Evolutionary conservation across 2,797 vertebrate genomes (phyloP).

Genomic region (Sebastolobus alascanus): DNA sequence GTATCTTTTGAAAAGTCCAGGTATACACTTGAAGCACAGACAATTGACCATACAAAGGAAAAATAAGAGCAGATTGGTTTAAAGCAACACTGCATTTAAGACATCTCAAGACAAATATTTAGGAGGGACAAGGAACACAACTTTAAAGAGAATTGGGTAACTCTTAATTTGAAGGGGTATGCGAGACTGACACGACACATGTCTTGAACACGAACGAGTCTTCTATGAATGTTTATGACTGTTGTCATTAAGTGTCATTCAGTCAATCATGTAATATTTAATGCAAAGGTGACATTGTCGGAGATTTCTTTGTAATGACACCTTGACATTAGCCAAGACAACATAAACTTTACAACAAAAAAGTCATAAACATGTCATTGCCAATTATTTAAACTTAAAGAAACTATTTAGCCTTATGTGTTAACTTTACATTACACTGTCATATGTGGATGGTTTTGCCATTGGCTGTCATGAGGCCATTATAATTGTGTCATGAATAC

Average conservation of each 20-base stretch:
- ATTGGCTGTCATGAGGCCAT: background rate
- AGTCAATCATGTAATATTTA: background rate
- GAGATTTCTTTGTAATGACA: no score
- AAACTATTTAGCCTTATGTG: background rate
- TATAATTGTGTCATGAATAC: background rate
- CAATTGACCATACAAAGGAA: background rate
- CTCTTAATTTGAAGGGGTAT: background rate
- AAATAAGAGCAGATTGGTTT: background rate
- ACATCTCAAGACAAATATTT: conserved; percentile 10
- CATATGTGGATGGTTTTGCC: background rate
- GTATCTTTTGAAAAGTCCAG: conserved; percentile 8
- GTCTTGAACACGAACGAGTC: background rate
- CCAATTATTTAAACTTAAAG: no score
- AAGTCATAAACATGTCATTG: no score
- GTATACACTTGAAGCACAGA: conserved; percentile 6
- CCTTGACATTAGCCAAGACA: no score
- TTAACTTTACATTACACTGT: background rate
- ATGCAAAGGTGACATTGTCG: no score
- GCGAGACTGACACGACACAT: background rate
- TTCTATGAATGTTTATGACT: background rate
- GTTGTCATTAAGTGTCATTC: background rate
- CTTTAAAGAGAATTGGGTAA: background rate
- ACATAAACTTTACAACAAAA: no score
- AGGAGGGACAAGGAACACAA: background rate
- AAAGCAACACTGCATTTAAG: background rate